Evolutionary conservation across 2,888 invertebrate genomes (phyloP), one percentile per base, ranked within the genome.

Genomic region (Amblyjoppa proteus): DNA sequence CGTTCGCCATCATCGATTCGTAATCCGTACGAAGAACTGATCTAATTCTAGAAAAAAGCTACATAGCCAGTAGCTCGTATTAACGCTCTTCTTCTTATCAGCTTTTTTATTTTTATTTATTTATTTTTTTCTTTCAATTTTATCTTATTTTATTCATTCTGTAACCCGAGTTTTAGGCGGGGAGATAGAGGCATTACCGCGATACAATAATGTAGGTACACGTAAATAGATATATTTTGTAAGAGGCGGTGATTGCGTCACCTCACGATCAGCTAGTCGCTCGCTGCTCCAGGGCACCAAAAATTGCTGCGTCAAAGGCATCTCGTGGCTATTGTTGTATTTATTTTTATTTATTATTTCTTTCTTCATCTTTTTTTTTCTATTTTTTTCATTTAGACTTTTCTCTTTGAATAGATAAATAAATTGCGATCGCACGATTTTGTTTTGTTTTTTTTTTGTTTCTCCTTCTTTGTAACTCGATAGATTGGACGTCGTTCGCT

Each of bases 241-340:
- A 38, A 38, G 64, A 80, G 66, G 61, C 61, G 56, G 45, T 87
- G 79, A 84, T 56, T 79, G 81, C 28, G 69, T 83, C 82, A 82
- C 81, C 77, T 81, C 71, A 77, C 56, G 74, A 69, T 86, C 80
- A 84, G 80, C 80, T 83, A 78, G 56, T 84, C 86, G 79, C 81
- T 85, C 82, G 81, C 85, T 83, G 88, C 81, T 89, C 88, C 92
- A 92, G 91, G 92, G 91, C 92, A 93, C 92, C 92, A 86, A 89
- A 91, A 91, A 84, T 90, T 91, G 89, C 88, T 92, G 92, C 91
- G 88, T 92, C 91, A 88, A 93, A 93, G 93, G 93, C 93, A 93
- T 93, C 93, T 92, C 90, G 92, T 93, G 93, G 92, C 92, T 92
- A 93, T 92, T 92, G 93, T 92, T 91, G 90, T 90, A 88, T 85